These are phyloP conservation scores for Syndactyla subalaris DNA, from an alignment of 2,797 vertebrate genomes.

Conservation along the genomic window DNA sequence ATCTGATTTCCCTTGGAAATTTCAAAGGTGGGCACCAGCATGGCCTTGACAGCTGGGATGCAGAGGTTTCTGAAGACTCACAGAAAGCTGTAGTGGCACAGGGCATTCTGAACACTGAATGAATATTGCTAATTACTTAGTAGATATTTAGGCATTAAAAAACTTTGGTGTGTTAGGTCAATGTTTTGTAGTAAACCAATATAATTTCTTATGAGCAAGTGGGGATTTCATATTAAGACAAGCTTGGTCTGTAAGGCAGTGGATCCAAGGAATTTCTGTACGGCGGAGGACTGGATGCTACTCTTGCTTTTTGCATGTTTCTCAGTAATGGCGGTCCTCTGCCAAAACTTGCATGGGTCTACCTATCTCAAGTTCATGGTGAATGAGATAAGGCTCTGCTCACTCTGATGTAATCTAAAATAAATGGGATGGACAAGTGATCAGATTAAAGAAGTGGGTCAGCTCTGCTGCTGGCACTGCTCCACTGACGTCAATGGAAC, in stretches of 20 bases:
- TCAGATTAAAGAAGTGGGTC: conserved; percentile 69
- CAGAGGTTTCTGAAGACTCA: neutral
- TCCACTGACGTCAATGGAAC: conserved; percentile 62
- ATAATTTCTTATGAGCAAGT: neutral
- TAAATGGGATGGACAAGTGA: conserved; percentile 60
- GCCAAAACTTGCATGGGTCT: conserved; percentile 14
- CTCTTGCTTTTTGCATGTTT: neutral
- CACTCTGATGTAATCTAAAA: conserved; percentile 58
- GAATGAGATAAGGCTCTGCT: conserved; percentile 37
- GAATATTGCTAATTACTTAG: neutral
- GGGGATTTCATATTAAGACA: neutral
- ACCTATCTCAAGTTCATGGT: neutral
- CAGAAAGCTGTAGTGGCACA: neutral
- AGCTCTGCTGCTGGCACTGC: neutral
- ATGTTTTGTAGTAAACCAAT: neutral
- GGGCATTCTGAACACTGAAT: neutral
- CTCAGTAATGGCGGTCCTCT: neutral
- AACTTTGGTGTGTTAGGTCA: neutral
- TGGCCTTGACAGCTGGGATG: neutral
- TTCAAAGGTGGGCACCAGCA: neutral
- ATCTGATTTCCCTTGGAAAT: neutral
- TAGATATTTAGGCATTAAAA: neutral
- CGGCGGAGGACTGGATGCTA: neutral
- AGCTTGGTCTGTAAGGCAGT: neutral
- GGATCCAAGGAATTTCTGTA: neutral